Conservation (phyloP, 30 jellyfish, hydroid and myxozoan genomes). For the Turritopsis rubra region DNA sequence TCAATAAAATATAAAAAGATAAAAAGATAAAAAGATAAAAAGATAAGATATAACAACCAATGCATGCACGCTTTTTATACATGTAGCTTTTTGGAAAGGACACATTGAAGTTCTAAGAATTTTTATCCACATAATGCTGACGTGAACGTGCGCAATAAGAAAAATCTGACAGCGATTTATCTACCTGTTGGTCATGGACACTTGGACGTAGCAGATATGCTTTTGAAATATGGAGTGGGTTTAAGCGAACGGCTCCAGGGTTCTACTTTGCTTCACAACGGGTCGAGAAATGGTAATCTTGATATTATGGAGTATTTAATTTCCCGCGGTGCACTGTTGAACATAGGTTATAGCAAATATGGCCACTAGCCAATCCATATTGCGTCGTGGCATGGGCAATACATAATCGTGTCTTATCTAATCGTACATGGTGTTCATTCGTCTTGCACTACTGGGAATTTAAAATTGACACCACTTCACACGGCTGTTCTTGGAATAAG, state of each 20-base stretch:
- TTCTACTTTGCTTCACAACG: not conserved
- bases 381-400: constrained; percentile 11
- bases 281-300: not conserved
- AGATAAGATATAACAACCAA: no score
- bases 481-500: not conserved
- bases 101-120: not conserved
- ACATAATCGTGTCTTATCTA: constrained; percentile 13
- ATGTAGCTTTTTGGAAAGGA: not conserved
- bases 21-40: no score
- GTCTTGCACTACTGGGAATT: not conserved
- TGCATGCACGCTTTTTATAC: not conserved
- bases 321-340: not conserved
- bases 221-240: constrained; percentile 9
- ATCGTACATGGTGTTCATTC: not conserved
- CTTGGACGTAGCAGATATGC: not conserved
- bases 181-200: not conserved
- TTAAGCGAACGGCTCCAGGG: not conserved
- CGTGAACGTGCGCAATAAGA: not conserved
- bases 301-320: constrained; percentile 4
- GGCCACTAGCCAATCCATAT: not conserved
- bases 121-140: not conserved
- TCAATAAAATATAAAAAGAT: no score
- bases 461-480: not conserved
- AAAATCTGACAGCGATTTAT: not conserved
- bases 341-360: not conserved